phyloP scores from a whole-genome alignment of 1,140 invertebrate genomes.

The Drosophila gunungcola region DNA sequence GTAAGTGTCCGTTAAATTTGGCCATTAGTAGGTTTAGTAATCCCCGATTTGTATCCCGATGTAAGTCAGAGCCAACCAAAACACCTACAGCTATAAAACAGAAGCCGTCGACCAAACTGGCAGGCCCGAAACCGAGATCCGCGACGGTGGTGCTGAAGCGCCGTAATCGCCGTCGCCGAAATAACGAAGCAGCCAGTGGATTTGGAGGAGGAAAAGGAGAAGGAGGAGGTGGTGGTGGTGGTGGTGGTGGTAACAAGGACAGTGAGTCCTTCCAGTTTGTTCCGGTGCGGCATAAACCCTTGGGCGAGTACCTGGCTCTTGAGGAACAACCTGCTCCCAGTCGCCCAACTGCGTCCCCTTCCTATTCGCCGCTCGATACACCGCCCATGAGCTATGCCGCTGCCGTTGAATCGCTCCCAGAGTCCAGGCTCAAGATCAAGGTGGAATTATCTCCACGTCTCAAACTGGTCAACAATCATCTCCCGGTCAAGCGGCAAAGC shows the following conservation, averaged over 20 bases:
- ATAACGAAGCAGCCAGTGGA: constrained; percentile 2
- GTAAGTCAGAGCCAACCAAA: constrained; percentile 12
- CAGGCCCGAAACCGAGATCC: constrained; percentile 2
- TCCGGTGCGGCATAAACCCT: constrained; percentile 54
- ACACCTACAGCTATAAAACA: background rate
- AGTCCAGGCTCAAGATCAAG: constrained; percentile 22
- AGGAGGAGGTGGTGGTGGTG: background rate
- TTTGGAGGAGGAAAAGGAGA: background rate
- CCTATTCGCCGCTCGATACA: background rate
- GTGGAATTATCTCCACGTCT: constrained; percentile 51
- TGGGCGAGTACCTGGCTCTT: constrained; percentile 52
- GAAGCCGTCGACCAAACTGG: constrained; percentile 7
- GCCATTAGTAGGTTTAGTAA: constrained; percentile 11
- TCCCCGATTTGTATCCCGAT: constrained; percentile 3
- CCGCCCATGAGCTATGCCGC: constrained; percentile 54
- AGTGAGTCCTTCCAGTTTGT: constrained; percentile 32
- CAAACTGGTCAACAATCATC: constrained; percentile 25
- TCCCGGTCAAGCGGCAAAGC: constrained; percentile 9
- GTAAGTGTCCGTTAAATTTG: constrained; percentile 3
- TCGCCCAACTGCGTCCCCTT: constrained; percentile 1
- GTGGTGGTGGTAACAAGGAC: background rate
- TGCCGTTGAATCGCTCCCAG: constrained; percentile 30
- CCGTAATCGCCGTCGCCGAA: constrained; percentile 27
- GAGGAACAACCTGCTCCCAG: background rate
- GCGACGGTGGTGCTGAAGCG: constrained; percentile 16